phyloP scores from a whole-genome alignment of 2,888 invertebrate species.

The Oscheius sp. region DNA sequence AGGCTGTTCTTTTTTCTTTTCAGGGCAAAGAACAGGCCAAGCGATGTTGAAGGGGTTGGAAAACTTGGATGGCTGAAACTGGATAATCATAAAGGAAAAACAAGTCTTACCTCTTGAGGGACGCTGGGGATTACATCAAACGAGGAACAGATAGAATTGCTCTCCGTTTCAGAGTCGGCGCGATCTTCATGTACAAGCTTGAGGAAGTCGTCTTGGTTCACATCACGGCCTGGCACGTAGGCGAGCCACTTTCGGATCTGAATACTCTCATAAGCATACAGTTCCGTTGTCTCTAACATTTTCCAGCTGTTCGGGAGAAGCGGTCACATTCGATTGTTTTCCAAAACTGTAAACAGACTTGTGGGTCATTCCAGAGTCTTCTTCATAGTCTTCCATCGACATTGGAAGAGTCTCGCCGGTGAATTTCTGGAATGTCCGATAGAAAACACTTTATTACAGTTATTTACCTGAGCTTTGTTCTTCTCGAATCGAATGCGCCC shows the following conservation, averaged over 20 bases:
- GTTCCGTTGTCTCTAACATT: background rate
- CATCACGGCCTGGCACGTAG: slow-evolving; percentile 7
- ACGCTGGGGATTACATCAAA: slow-evolving; percentile 12
- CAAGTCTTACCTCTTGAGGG: slow-evolving; percentile 6
- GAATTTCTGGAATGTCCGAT: background rate
- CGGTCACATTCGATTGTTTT: slow-evolving; percentile 8
- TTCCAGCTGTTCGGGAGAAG: slow-evolving; percentile 18
- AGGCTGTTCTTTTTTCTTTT: background rate
- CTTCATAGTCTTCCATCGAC: slow-evolving; percentile 56
- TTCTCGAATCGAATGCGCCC: slow-evolving; percentile 10
- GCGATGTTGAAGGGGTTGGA: slow-evolving; percentile 13
- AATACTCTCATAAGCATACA: background rate
- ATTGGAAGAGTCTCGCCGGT: slow-evolving; percentile 49
- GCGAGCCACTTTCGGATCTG: slow-evolving; percentile 24
- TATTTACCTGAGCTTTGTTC: background rate
- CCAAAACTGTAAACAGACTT: slow-evolving; percentile 42
- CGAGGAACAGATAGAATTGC: slow-evolving; percentile 18
- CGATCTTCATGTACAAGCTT: slow-evolving; percentile 17
- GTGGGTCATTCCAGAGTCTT: slow-evolving; percentile 43
- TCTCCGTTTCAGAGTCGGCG: slow-evolving; percentile 19
- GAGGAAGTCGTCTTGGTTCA: slow-evolving; percentile 13
- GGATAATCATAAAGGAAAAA: background rate
- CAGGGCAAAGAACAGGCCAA: slow-evolving; percentile 1
- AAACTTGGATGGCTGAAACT: slow-evolving; percentile 5
- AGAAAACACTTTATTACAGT: background rate